phyloP scores from a whole-genome alignment of 2,113 vertebrate species.

The Corydoras maculifer region DNA sequence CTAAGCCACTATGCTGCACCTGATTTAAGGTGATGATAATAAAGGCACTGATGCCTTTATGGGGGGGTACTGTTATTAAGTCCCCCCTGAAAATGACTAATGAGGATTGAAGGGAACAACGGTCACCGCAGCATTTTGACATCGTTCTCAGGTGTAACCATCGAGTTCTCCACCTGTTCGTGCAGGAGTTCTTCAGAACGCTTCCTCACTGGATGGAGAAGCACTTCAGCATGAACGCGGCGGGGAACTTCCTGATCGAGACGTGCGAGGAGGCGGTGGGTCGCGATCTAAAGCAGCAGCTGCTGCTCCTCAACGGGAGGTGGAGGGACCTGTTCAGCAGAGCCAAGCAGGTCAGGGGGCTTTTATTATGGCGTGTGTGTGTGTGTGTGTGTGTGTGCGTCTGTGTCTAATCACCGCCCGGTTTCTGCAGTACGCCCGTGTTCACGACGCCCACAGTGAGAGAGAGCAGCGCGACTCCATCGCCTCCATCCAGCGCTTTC shows the following conservation, averaged over 20 bases:
- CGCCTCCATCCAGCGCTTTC: conserved; percentile 70
- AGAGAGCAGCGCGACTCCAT: conserved; percentile 75
- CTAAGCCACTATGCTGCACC: no score
- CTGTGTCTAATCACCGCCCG: not conserved
- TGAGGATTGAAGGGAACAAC: no score
- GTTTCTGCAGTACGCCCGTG: conserved; percentile 72
- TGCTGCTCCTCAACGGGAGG: conserved; percentile 77
- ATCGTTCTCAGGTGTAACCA: not conserved
- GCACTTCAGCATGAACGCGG: conserved; percentile 92
- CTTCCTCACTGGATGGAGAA: conserved; percentile 82
- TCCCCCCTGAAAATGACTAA: no score
- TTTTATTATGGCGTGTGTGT: not conserved
- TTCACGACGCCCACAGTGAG: conserved; percentile 79
- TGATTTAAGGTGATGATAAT: no score
- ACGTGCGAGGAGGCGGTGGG: conserved; percentile 91
- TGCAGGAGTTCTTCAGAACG: conserved; percentile 70
- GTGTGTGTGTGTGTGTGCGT: no score
- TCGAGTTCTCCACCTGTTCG: conserved; percentile 9
- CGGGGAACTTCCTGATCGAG: conserved; percentile 96
- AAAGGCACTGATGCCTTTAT: no score
- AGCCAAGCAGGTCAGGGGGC: conserved; percentile 30
- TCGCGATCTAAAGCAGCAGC: conserved; percentile 93
- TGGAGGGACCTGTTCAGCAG: conserved; percentile 77
- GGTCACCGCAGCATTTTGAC: no score
- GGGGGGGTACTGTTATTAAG: no score